phyloP scores from a whole-genome alignment of 1,140 invertebrate species.

The Drosophila ananassae region DNA sequence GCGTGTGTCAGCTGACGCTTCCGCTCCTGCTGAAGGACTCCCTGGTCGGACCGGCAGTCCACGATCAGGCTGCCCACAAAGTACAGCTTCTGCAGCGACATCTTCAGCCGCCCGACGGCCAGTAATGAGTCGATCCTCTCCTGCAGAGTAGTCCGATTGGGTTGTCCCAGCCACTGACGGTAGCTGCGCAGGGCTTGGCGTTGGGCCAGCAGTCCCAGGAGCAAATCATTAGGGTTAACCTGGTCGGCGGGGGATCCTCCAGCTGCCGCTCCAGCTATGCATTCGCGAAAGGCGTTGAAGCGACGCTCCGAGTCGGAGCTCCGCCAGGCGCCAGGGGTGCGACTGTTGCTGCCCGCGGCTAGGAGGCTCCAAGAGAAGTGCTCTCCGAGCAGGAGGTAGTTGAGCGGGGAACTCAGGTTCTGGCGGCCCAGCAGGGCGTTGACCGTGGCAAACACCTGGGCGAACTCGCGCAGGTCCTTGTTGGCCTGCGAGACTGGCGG shows the following conservation, averaged over 20 bases:
- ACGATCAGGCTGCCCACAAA: conserved; percentile 66
- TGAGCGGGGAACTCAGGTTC: conserved; percentile 65
- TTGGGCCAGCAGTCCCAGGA: conserved; percentile 58
- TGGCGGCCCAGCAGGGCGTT: conserved; percentile 51
- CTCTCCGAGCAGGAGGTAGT: conserved; percentile 63
- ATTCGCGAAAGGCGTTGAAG: conserved; percentile 57
- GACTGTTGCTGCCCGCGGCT: conserved; percentile 66
- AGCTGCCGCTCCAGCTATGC: conserved; percentile 7
- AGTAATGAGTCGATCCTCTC: conserved; percentile 48
- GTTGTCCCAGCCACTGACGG: conserved; percentile 51
- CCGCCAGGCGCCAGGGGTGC: conserved; percentile 75
- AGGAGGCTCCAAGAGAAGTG: conserved; percentile 63
- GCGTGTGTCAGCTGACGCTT: conserved; percentile 51
- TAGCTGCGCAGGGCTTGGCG: conserved; percentile 46
- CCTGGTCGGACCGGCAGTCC: conserved; percentile 44
- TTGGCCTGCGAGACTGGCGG: background rate
- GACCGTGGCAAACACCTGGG: conserved; percentile 52
- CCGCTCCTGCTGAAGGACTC: conserved; percentile 43
- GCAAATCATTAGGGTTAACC: conserved; percentile 61
- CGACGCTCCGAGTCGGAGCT: conserved; percentile 68
- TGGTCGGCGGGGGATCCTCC: background rate
- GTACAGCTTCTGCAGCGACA: conserved; percentile 55
- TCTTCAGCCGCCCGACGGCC: conserved; percentile 50
- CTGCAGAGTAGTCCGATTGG: conserved; percentile 15
- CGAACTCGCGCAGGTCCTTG: conserved; percentile 46